Percentiles rank a stretch among this genome's conserved stretches.
phyloP scores from a whole-genome alignment of 2,113 vertebrate genomes.

The Datnioides undecimradiatus region DNA sequence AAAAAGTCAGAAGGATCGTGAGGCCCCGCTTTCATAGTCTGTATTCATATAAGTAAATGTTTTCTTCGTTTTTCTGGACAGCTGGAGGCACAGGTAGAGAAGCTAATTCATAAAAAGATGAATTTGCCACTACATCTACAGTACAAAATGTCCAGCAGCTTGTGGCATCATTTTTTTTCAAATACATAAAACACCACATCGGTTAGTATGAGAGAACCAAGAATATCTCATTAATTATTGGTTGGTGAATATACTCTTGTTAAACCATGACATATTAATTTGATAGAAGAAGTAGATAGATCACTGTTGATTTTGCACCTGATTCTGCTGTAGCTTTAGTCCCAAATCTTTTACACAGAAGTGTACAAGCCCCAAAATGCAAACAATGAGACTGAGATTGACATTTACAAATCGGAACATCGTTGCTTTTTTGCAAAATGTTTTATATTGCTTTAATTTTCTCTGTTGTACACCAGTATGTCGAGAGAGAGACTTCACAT shows the following conservation, averaged over 20 bases:
- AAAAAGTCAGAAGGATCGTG: too few species aligned
- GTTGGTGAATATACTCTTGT: not conserved
- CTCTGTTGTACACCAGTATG: not conserved
- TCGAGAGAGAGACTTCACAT: not conserved
- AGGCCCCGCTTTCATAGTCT: too few species aligned
- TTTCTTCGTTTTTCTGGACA: not conserved
- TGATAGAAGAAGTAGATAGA: not conserved
- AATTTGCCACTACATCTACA: not conserved
- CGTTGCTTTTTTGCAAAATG: not conserved
- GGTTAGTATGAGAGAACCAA: not conserved
- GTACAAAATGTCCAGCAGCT: slow-evolving; percentile 10
- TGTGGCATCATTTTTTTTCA: slow-evolving; percentile 13
- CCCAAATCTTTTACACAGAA: not conserved
- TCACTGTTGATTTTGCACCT: not conserved
- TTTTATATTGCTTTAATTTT: not conserved
- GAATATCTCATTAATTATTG: not conserved
- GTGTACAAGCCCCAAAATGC: not conserved
- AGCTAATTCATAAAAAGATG: not conserved
- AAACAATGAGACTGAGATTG: too few species aligned
- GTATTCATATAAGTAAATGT: too few species aligned
- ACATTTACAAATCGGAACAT: not conserved
- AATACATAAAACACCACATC: not conserved
- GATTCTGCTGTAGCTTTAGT: not conserved
- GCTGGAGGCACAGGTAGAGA: not conserved
- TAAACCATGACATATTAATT: not conserved